Conservation (phyloP, 2,113 vertebrate genomes). For the Ptychochromis oligacanthus region DNA sequence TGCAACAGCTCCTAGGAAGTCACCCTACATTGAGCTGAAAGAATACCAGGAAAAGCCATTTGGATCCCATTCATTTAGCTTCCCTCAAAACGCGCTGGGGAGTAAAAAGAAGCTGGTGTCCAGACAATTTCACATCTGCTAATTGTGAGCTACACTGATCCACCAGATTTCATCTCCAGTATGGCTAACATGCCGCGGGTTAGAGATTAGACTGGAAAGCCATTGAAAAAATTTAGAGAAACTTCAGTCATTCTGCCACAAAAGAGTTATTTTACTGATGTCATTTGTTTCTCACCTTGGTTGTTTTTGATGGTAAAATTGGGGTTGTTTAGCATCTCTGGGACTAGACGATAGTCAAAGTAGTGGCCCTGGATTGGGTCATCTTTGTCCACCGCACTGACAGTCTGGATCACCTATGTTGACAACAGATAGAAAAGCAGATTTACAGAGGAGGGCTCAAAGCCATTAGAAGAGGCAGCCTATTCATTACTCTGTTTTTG, state of each 20-base stretch:
- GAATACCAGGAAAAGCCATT: conserved; percentile 64
- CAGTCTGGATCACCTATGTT: conserved; percentile 93
- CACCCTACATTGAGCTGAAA: conserved; percentile 74
- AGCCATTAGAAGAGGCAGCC: conserved; percentile 46
- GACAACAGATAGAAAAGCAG: conserved; percentile 57
- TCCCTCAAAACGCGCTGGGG: conserved; percentile 74
- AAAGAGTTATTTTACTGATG: not conserved
- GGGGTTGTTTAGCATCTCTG: conserved; percentile 95
- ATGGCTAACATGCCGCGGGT: conserved; percentile 40
- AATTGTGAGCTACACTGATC: conserved; percentile 73
- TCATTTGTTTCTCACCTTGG: conserved; percentile 57
- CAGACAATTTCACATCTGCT: conserved; percentile 77
- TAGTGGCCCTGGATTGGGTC: conserved; percentile 95
- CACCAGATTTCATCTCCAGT: conserved; percentile 66
- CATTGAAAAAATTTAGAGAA: conserved; percentile 35
- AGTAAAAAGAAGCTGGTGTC: conserved; percentile 75
- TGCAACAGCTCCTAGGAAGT: conserved; percentile 67
- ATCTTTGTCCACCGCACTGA: conserved; percentile 95
- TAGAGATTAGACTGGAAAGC: conserved; percentile 43
- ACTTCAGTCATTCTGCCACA: conserved; percentile 35
- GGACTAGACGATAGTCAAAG: conserved; percentile 93
- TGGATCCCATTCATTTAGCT: conserved; percentile 75
- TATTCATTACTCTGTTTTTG: conserved; percentile 65
- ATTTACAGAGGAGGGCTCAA: conserved; percentile 29
- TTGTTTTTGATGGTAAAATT: conserved; percentile 99